phyloP scores from a whole-genome alignment of 2,113 vertebrate species.

The Chelonoidis abingdonii region DNA sequence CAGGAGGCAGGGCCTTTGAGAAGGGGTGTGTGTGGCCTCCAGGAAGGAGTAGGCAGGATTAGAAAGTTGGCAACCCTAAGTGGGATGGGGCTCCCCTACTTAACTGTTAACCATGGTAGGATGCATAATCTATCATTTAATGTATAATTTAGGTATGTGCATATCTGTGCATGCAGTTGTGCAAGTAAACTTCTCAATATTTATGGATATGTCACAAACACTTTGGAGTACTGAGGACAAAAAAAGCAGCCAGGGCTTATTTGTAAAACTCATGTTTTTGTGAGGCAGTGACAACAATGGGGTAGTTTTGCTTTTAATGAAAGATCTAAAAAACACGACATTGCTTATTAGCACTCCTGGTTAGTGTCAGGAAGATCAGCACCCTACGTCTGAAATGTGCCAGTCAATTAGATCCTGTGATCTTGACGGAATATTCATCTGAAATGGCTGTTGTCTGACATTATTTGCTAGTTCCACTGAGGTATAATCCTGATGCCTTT shows the following conservation, averaged over 20 bases:
- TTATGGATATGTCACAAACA: not conserved
- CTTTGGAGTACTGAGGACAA: not conserved
- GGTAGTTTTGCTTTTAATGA: not conserved
- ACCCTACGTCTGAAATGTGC: not conserved
- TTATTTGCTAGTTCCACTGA: not conserved
- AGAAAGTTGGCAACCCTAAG: too few species aligned
- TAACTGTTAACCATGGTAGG: not conserved
- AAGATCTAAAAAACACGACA: not conserved
- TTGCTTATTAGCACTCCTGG: not conserved
- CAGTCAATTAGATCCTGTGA: not conserved
- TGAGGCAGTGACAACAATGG: rapidly evolving
- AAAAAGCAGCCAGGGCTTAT: not conserved
- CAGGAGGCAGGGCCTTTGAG: too few species aligned
- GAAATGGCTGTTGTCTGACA: not conserved
- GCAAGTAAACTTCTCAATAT: not conserved
- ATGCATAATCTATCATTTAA: not conserved
- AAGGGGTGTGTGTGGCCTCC: too few species aligned
- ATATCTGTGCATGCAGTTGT: not conserved
- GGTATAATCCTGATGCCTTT: not conserved
- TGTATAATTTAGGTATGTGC: not conserved
- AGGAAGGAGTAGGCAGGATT: too few species aligned
- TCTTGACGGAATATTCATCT: not conserved
- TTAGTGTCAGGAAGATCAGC: not conserved
- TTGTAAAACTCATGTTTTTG: not conserved
- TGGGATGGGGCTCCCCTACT: not conserved